Evolutionary conservation across 1,140 invertebrate genomes (phyloP), one percentile per base, ranked within the genome.

Genomic region (Saccostrea cuccullata): DNA sequence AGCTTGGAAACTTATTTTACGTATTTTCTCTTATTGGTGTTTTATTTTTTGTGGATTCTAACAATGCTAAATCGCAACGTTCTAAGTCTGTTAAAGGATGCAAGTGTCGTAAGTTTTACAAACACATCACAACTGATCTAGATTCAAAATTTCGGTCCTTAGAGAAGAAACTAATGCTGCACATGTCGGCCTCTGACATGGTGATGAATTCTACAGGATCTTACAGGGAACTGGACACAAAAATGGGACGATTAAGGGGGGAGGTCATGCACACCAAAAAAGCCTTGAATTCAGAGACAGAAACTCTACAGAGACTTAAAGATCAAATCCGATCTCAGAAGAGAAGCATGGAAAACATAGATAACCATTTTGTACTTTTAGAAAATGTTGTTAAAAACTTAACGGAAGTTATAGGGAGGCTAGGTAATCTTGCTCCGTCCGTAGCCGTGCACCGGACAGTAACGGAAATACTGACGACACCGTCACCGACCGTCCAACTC

Each of bases 371-470:
- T 88, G 87, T 47, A 2, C 55, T 88, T 20, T 17, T 88, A 67
- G 87, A 88, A 20, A 15, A 67, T 23, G 70, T 88, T 60, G 87
- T 88, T 11, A 88, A 86, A 86, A 88, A 88, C 47, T 82, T 88
- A 23, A 82, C 87, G 23, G 67, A 88, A 20, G 87, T 85, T 11
- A 85, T 88, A 73, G 87, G 73, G 12, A 77, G 87, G 60, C 87
- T 88, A 0, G 87, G 56, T 12, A 86, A 86, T 20, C 84, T 88
- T 47, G 55, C 84, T 0, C 64, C 70, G 9, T 82, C 70, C 73
- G 55, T 70, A 11, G 56, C 55, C 23, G n/a, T 73, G 12, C 47
- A 73, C 26, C n/a, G 15, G 12, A 55, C 26, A 0, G 23, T 17
- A 55, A 84, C 60, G 26, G 23, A 30, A 85, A 67, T 60, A 6